A percentile compares a stretch with the other conserved stretches of the same genome.
Evolutionary conservation across 2,797 vertebrate species (phyloP).

Genomic region (Sebastiscus tertius): DNA sequence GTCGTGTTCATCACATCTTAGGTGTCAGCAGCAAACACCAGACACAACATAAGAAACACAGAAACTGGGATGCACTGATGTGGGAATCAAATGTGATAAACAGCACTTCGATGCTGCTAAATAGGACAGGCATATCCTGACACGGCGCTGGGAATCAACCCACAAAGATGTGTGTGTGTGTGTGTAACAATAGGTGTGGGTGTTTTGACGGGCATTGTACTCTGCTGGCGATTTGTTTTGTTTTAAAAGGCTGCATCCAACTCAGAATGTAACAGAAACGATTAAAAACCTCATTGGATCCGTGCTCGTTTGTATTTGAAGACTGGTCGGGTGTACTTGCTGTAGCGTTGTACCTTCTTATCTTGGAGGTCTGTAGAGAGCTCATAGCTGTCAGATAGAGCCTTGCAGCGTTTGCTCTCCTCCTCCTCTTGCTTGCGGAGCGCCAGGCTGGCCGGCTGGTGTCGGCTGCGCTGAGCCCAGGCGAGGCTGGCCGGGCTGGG

Average conservation of each 20-base stretch:
- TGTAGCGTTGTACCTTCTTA: slow-evolving; percentile 83
- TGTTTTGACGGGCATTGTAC: neutral
- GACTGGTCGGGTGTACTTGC: neutral
- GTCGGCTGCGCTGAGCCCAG: slow-evolving; percentile 90
- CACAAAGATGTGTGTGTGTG: neutral
- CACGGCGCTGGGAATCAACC: neutral
- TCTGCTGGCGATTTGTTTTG: neutral
- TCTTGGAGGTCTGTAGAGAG: slow-evolving; percentile 94
- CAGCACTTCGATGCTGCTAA: neutral
- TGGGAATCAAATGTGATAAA: neutral
- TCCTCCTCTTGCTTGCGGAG: slow-evolving; percentile 94
- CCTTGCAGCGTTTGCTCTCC: slow-evolving; percentile 91
- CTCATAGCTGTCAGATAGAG: slow-evolving; percentile 95
- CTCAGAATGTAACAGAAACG: neutral
- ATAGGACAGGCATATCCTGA: neutral
- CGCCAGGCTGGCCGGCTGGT: slow-evolving; percentile 92
- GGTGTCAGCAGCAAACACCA: neutral
- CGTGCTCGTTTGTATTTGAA: neutral
- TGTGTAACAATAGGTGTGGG: neutral
- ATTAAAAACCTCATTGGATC: neutral
- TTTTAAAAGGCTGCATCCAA: neutral
- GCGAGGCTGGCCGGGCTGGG: slow-evolving; percentile 85
- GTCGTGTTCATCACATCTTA: neutral
- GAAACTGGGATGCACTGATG: neutral
- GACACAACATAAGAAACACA: neutral